A percentile compares a stretch with the other conserved stretches of the same genome.
phyloP scores from a whole-genome alignment of 2,888 invertebrate genomes.

The Cephus nigrinus region DNA sequence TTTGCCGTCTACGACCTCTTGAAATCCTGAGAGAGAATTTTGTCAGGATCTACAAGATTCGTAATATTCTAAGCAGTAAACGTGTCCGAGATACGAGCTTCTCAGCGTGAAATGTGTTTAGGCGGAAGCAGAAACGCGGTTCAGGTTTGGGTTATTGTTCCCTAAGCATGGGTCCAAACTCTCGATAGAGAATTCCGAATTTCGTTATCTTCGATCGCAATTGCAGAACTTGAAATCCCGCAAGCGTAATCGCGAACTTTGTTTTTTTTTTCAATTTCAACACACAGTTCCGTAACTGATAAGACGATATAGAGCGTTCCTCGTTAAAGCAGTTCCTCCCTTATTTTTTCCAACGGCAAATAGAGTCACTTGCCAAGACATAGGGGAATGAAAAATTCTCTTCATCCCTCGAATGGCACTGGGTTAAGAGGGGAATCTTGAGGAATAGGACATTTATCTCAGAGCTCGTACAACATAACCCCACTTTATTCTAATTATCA shows the following conservation, averaged over 20 bases:
- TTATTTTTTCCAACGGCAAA: background rate
- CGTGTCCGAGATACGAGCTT: slow-evolving; percentile 8
- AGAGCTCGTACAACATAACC: slow-evolving; percentile 9
- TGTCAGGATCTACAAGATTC: slow-evolving; percentile 8
- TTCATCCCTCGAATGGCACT: background rate
- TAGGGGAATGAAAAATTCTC: background rate
- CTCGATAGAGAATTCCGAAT: background rate
- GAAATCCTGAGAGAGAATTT: slow-evolving; percentile 14
- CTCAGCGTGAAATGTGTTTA: background rate
- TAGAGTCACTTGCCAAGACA: background rate
- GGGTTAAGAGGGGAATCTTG: background rate
- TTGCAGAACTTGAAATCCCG: background rate
- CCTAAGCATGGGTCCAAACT: background rate
- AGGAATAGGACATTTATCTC: slow-evolving; percentile 3
- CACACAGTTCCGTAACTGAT: background rate
- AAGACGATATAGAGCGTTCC: background rate
- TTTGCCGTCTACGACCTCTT: background rate
- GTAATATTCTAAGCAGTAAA: background rate
- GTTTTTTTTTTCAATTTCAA: background rate
- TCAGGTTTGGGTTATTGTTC: background rate
- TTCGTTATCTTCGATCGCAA: background rate
- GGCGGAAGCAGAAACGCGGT: background rate
- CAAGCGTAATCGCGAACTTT: background rate
- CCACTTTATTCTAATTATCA: slow-evolving; percentile 55
- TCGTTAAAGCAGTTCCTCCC: background rate